Evolutionary conservation across 2,888 invertebrate genomes (phyloP).

Genomic region (Drosophila birchii): DNA sequence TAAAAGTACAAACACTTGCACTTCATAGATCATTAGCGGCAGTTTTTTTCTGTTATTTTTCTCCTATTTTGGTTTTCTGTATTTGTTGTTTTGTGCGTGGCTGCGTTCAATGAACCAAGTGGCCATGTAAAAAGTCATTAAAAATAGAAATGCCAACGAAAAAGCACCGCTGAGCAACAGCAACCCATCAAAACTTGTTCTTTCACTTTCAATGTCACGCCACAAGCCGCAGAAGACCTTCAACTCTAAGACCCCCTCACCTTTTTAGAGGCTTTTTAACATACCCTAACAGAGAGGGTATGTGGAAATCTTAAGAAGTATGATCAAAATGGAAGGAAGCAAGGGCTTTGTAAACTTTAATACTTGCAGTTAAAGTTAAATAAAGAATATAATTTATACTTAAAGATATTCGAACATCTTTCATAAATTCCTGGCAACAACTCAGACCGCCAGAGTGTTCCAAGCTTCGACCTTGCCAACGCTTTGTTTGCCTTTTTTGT

Average conservation of each 20-base stretch:
- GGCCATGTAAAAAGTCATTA: slow-evolving; percentile 70
- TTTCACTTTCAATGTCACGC: slow-evolving; percentile 80
- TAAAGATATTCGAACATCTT: background rate
- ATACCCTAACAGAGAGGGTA: slow-evolving; percentile 4
- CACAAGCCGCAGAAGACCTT: slow-evolving; percentile 70
- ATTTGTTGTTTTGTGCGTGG: slow-evolving; percentile 46
- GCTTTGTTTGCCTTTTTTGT: slow-evolving; percentile 25
- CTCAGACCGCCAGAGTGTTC: background rate
- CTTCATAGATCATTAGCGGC: slow-evolving; percentile 76
- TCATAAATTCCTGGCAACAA: too few species aligned
- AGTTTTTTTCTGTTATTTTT: slow-evolving; percentile 10
- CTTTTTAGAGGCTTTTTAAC: slow-evolving; percentile 12
- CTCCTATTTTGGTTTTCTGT: slow-evolving; percentile 16
- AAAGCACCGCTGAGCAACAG: slow-evolving; percentile 22
- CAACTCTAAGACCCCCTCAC: slow-evolving; percentile 62
- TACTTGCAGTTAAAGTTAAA: background rate
- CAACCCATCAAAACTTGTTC: slow-evolving; percentile 70
- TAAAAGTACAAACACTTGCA: slow-evolving; percentile 75
- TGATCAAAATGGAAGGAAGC: background rate
- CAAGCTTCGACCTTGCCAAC: slow-evolving; percentile 7
- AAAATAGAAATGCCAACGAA: slow-evolving; percentile 65
- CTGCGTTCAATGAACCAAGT: slow-evolving; percentile 69
- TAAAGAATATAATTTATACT: too few species aligned
- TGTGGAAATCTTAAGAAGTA: background rate
- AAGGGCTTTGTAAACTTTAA: too few species aligned